These are phyloP conservation scores for Xenopus tropicalis DNA, from an alignment of 2,113 vertebrate species.

Conservation along the genomic window DNA sequence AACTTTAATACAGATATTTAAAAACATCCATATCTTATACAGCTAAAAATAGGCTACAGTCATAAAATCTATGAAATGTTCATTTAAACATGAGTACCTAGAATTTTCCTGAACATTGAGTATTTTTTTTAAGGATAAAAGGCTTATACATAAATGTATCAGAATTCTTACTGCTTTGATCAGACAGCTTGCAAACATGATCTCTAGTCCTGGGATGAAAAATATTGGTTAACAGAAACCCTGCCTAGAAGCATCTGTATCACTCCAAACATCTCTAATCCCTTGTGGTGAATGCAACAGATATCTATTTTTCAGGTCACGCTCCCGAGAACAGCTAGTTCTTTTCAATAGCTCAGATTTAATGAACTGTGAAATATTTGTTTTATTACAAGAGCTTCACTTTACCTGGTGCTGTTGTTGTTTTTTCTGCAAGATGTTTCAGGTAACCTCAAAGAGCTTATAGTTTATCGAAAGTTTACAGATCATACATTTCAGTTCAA, in stretches of 20 bases:
- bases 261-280: conserved; percentile 49
- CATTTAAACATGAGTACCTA: conserved; percentile 11
- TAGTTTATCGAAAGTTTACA: conserved; percentile 30
- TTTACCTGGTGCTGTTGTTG: conserved; percentile 56
- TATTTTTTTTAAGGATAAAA: conserved; percentile 25
- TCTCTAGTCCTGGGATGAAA: conserved; percentile 36
- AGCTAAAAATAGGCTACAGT: too few species aligned
- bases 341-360: conserved; percentile 70
- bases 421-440: conserved; percentile 28
- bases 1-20: too few species aligned
- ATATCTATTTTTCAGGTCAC: conserved; percentile 61
- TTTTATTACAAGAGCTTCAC: conserved; percentile 65
- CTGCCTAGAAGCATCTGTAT: conserved; percentile 53
- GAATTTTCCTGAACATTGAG: conserved; percentile 2
- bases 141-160: conserved; percentile 37
- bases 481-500: not conserved
- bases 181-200: conserved; percentile 37
- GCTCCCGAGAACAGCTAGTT: conserved; percentile 63
- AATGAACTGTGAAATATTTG: conserved; percentile 74
- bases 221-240: conserved; percentile 47
- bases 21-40: not conserved
- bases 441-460: conserved; percentile 26
- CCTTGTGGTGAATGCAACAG: conserved; percentile 55
- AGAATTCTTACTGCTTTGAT: conserved; percentile 41
- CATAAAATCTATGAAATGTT: not conserved